These are phyloP conservation scores for Neomorphus geoffroyi DNA, from an alignment of 2,797 vertebrate genomes.

Conservation along the genomic window DNA sequence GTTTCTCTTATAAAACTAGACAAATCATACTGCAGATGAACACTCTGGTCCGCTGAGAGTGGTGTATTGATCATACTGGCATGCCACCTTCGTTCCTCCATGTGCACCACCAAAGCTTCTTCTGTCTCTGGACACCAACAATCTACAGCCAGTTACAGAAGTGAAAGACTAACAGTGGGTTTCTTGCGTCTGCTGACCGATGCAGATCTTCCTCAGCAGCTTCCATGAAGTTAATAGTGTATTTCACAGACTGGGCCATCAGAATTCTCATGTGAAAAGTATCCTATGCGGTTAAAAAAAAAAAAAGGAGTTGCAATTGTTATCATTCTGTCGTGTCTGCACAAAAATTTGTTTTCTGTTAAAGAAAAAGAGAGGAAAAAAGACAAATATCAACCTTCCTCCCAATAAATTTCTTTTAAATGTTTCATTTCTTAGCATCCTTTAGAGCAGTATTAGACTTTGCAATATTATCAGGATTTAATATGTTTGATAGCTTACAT, in stretches of 20 bases:
- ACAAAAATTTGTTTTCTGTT: background rate
- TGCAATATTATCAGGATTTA: background rate
- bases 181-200: conserved; percentile 60
- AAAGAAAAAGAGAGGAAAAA: background rate
- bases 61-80: background rate
- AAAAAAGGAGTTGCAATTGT: background rate
- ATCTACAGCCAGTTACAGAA: background rate
- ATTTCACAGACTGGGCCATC: conserved; percentile 82
- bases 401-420: background rate
- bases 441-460: background rate
- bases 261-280: conserved; percentile 83
- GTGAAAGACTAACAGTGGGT: background rate
- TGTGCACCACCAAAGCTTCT: background rate
- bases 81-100: background rate
- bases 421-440: background rate
- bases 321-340: background rate
- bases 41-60: accelerated
- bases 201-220: conserved; percentile 80
- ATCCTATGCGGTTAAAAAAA: conserved; percentile 66
- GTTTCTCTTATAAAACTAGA: background rate
- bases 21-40: background rate
- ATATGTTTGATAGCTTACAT: background rate
- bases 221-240: conserved; percentile 83
- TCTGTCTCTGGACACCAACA: background rate
- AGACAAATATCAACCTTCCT: background rate